Conservation (phyloP, 2,797 vertebrate species). For the Takifugu ocellatus region DNA sequence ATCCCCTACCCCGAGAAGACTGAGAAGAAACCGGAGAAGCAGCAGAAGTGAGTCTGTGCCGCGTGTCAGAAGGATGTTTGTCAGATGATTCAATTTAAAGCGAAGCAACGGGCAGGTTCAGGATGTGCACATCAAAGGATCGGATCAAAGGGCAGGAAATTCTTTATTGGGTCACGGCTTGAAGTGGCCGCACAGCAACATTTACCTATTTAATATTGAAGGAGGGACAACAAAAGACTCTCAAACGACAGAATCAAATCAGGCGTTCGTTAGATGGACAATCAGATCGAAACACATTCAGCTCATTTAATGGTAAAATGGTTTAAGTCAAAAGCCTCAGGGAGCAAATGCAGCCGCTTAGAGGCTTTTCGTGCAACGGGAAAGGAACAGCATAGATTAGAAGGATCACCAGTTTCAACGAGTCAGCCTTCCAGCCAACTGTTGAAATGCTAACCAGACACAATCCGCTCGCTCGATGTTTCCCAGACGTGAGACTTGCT, state of each 20-base stretch:
- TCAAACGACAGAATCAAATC: too few relatives aligned
- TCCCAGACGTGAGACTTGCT: slow-evolving; percentile 19
- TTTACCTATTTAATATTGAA: too few relatives aligned
- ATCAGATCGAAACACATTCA: too few relatives aligned
- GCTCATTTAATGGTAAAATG: too few relatives aligned
- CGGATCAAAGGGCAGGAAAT: slow-evolving; percentile 3
- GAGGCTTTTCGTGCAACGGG: neutral
- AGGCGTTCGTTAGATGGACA: too few relatives aligned
- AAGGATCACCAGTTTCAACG: neutral
- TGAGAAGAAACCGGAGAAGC: slow-evolving; percentile 89
- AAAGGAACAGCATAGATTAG: neutral
- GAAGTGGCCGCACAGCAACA: too few relatives aligned
- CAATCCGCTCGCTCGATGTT: slow-evolving; percentile 7
- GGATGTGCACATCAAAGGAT: slow-evolving; percentile 17
- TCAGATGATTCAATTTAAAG: slow-evolving; percentile 5
- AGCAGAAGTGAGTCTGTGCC: slow-evolving; percentile 83
- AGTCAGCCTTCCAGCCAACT: neutral
- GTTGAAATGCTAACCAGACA: slow-evolving; percentile 1
- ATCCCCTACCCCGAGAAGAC: slow-evolving; percentile 88
- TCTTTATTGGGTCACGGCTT: too few relatives aligned
- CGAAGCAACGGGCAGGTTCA: slow-evolving; percentile 9
- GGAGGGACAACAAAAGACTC: too few relatives aligned
- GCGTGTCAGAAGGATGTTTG: neutral
- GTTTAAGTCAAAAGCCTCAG: too few relatives aligned
- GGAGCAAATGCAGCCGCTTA: neutral